Percentiles rank a stretch among this genome's conserved stretches.
phyloP scores from a whole-genome alignment of 1,140 invertebrate species.

The Anastrepha ludens region DNA sequence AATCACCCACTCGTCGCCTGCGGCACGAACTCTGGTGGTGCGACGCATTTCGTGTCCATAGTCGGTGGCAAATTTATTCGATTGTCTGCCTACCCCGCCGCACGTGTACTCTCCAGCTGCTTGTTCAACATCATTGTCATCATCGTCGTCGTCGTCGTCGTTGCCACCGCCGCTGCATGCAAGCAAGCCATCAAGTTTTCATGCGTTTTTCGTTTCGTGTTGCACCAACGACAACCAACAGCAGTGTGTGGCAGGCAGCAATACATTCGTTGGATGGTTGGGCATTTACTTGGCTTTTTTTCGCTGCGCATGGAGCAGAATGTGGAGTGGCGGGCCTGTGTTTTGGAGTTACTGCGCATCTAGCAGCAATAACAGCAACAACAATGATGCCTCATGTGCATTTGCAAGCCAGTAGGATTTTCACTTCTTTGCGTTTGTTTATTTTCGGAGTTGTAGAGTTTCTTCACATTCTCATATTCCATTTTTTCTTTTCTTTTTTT shows the following conservation, averaged over 20 bases:
- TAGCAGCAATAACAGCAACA: not conserved
- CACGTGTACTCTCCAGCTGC: no score
- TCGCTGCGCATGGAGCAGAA: not conserved
- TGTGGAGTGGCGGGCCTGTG: not conserved
- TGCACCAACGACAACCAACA: conserved; percentile 18
- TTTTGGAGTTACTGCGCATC: not conserved
- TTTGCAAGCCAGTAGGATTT: conserved; percentile 24
- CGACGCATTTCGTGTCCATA: conserved; percentile 21
- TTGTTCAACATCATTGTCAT: no score
- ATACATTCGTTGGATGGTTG: not conserved
- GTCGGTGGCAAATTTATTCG: not conserved
- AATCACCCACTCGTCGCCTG: not conserved
- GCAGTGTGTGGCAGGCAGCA: conserved; percentile 10
- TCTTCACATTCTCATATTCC: not conserved
- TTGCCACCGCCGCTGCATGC: not conserved
- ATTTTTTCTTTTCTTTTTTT: not conserved
- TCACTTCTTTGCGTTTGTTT: conserved; percentile 42
- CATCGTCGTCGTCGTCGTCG: not conserved
- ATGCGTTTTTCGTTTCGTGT: conserved; percentile 51
- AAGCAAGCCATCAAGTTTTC: conserved; percentile 36
- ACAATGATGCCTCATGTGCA: conserved; percentile 7
- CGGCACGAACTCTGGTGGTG: not conserved
- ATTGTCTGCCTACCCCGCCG: conserved; percentile 12
- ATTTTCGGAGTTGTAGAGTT: not conserved
- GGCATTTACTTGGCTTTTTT: not conserved